phyloP scores from a whole-genome alignment of 2,113 vertebrate species.

The Sebastes fasciatus region DNA sequence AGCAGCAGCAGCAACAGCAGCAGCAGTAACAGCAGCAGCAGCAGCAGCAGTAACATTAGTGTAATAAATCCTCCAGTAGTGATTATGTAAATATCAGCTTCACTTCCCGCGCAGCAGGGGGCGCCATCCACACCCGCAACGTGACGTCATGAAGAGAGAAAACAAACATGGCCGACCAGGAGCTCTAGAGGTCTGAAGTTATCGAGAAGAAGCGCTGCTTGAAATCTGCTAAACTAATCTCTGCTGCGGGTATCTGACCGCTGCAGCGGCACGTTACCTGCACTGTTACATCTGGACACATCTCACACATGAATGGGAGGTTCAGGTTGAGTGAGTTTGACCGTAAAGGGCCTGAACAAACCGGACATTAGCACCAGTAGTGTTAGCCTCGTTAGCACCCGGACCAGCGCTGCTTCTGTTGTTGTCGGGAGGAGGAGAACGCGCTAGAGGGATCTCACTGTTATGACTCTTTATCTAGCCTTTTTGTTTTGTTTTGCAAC shows the following conservation, averaged over 20 bases:
- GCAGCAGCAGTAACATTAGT: too few species aligned
- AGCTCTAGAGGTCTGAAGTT: constrained; percentile 48
- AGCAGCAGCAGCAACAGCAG: too few species aligned
- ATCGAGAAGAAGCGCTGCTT: background rate
- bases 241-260: background rate
- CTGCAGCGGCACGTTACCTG: accelerated
- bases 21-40: too few species aligned
- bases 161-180: constrained; percentile 78
- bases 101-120: constrained; percentile 38
- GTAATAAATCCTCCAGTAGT: too few species aligned
- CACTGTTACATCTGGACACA: accelerated
- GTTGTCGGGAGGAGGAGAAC: background rate
- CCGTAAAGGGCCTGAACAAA: background rate
- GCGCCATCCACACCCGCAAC: background rate
- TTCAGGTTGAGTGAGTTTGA: background rate
- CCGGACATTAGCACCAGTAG: constrained; percentile 31
- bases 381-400: constrained; percentile 68
- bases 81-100: background rate
- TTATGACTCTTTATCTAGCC: background rate
- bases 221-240: background rate
- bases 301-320: background rate
- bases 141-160: constrained; percentile 28
- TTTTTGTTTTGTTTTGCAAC: background rate
- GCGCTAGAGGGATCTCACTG: background rate
- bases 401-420: constrained; percentile 59